Evolutionary conservation across 2,113 vertebrate genomes (phyloP).

Genomic region (Onychostoma macrolepis): DNA sequence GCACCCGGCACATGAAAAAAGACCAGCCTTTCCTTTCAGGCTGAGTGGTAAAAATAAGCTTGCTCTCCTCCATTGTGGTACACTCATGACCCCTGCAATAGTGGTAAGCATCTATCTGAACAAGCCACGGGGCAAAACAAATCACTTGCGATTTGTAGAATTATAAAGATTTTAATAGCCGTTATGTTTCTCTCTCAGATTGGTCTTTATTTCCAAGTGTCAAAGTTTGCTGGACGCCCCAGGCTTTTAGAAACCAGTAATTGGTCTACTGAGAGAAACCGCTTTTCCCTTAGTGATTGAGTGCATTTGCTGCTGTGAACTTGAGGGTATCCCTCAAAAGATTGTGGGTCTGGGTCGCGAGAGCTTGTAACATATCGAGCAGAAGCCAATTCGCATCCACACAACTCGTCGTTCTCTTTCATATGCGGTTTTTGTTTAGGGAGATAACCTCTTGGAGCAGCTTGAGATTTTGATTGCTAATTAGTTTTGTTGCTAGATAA

Average conservation of each 20-base stretch:
- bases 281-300: conserved; percentile 77
- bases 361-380: conserved; percentile 75
- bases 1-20: conserved; percentile 63
- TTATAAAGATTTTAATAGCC: conserved; percentile 85
- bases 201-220: conserved; percentile 84
- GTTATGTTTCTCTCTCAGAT: conserved; percentile 79
- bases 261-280: conserved; percentile 81
- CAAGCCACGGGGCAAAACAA: conserved; percentile 81
- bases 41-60: conserved; percentile 78
- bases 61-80: conserved; percentile 74
- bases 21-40: conserved; percentile 66
- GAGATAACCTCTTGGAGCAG: conserved; percentile 69
- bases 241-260: conserved; percentile 81
- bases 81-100: conserved; percentile 75
- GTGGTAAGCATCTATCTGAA: conserved; percentile 76
- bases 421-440: conserved; percentile 69
- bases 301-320: conserved; percentile 82
- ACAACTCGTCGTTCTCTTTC: conserved; percentile 68
- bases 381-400: conserved; percentile 69
- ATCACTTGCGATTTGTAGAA: conserved; percentile 83
- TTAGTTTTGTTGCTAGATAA: conserved; percentile 72
- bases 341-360: conserved; percentile 75
- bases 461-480: conserved; percentile 71
- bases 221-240: conserved; percentile 79
- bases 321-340: conserved; percentile 79